Evolutionary conservation across 2,888 invertebrate species (phyloP), one percentile per base, ranked within the genome.

Genomic region (Polietes domitor): DNA sequence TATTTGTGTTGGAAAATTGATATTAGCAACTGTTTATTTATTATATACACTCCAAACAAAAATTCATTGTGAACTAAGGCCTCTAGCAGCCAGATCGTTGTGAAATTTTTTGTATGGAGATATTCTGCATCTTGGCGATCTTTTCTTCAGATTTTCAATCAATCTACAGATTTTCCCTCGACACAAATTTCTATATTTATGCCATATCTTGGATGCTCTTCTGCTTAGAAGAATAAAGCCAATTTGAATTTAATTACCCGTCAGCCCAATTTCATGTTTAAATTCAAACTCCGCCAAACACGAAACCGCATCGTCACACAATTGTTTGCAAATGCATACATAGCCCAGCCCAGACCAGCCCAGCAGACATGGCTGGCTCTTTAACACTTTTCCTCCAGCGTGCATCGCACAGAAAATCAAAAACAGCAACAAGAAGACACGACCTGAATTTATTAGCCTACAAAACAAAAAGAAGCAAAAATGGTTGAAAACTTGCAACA

Each of bases 401-500:
- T 50, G 12, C 0, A 65, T 65, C 19, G 37, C 19, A 12, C 32
- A 37, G n/a, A 32, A 4, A 15, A 15, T 5, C 55, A 58, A 26
- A 7, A 26, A 61, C 10, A 50, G n/a, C n/a, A n/a, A n/a, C 26
- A 12, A 65, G 37, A 55, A 21, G 17, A n/a, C 32, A 55, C 77
- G 74, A 84, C 81, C 77, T 81, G 83, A 80, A 81, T 84, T 84
- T 78, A 70, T 84, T 84, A 84, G 81, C 84, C 84, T 81, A 84
- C 81, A 84, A 84, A 81, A 70, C 50, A 63, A 63, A 82, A 50
- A 63, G 50, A 58, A 83, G 7, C 70, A 79, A 78, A 37, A 21
- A 43, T 21, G 61, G 41, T 17, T 58, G 17, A 41, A 32, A 28
- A 47, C 41, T 15, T 21, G 41, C 43, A 19, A 58, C 19, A 61